Conservation (phyloP, 2,113 vertebrate species). For the Pseudolaguvia tuberculata region DNA sequence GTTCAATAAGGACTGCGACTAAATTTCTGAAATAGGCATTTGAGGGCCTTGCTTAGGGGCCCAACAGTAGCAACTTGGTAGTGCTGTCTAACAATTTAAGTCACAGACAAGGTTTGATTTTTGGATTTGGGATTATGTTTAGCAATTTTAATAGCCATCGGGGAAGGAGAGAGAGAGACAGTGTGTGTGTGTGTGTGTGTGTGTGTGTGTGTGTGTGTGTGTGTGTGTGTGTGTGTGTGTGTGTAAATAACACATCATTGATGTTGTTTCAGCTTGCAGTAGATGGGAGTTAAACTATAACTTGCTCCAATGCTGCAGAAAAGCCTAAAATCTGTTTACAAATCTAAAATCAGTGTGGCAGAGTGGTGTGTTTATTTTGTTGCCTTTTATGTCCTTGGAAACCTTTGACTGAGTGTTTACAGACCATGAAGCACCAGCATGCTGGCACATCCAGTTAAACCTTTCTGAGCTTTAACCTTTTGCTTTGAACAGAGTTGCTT, state of each 20-base stretch:
- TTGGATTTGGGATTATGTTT: not conserved
- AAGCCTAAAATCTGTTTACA: not conserved
- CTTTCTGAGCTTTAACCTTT: slow-evolving; percentile 24
- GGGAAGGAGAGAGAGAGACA: no score
- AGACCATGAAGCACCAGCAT: slow-evolving; percentile 1
- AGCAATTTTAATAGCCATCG: not conserved
- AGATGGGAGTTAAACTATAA: not conserved
- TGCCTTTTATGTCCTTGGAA: not conserved
- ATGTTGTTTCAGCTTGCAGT: not conserved
- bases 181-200: no score
- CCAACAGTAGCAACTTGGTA: no score
- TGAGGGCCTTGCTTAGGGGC: no score
- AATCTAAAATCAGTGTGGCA: not conserved
- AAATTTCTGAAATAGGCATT: no score
- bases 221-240: no score
- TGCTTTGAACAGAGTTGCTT: slow-evolving; percentile 26
- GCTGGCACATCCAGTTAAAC: not conserved
- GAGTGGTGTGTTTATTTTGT: slow-evolving; percentile 9
- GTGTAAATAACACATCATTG: no score
- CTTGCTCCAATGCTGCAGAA: not conserved
- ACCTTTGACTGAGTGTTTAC: slow-evolving; percentile 12
- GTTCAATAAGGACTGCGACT: no score
- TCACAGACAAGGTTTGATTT: not conserved
- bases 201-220: no score
- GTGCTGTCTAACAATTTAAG: no score